Evolutionary conservation across 2,113 vertebrate genomes (phyloP).

Genomic region (Limnothrissa miodon): DNA sequence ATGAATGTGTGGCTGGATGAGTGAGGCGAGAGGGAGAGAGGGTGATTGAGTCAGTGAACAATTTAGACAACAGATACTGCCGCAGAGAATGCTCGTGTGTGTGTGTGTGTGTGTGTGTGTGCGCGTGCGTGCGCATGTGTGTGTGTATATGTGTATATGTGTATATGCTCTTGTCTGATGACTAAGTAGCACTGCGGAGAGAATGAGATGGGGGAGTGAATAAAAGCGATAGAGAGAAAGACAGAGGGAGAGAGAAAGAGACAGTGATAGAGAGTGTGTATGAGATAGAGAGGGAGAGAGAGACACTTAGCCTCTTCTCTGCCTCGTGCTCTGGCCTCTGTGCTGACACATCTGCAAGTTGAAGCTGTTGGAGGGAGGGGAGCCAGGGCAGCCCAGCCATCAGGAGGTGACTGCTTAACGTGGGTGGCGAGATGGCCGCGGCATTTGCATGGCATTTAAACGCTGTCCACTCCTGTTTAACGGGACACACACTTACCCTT

Average conservation of each 20-base stretch:
- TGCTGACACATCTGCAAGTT: neutral
- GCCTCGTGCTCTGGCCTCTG: neutral
- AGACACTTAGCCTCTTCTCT: neutral
- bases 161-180: neutral
- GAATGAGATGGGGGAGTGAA: neutral
- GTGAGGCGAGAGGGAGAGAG: neutral
- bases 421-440: slow-evolving; percentile 39
- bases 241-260: neutral
- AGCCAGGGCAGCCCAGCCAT: neutral
- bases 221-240: neutral
- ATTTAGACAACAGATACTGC: neutral
- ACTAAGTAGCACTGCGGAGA: neutral
- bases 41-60: neutral
- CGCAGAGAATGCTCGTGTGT: neutral
- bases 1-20: neutral
- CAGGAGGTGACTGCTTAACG: neutral
- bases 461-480: slow-evolving; percentile 23
- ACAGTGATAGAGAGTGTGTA: too few relatives aligned
- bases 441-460: slow-evolving; percentile 55
- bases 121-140: too few relatives aligned
- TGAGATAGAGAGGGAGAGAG: neutral
- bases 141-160: neutral
- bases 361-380: neutral
- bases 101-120: neutral
- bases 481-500: neutral